Conservation (phyloP, 53 echinoderm and acorn worm species). For the Paracentrotus lividus region DNA sequence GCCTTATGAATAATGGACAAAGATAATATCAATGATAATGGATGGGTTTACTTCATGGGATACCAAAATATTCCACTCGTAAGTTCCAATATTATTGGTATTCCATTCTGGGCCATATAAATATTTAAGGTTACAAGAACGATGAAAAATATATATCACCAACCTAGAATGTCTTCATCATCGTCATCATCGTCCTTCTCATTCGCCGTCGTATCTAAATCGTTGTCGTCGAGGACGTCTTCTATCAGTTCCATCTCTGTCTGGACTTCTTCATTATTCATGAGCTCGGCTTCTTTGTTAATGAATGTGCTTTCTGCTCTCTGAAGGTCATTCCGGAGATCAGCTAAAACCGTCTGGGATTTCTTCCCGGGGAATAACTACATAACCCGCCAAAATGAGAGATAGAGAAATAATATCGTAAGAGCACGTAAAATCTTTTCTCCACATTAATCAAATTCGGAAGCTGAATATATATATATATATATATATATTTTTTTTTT, state of each 20-base stretch:
- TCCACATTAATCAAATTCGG: not conserved
- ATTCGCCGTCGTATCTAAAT: not conserved
- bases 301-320: constrained; percentile 41
- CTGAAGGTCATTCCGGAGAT: constrained; percentile 30
- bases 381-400: not conserved
- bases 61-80: too few species aligned
- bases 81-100: too few species aligned
- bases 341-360: not conserved
- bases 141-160: not conserved
- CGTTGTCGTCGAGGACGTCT: constrained; percentile 7
- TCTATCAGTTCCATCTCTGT: constrained; percentile 32
- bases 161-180: not conserved
- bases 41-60: too few species aligned
- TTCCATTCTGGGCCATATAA: too few species aligned
- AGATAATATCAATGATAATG: too few species aligned
- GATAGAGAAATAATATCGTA: not conserved
- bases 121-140: too few species aligned
- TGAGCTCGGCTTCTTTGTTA: constrained; percentile 36
- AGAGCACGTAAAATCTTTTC: not conserved
- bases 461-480: not conserved
- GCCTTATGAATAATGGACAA: too few species aligned
- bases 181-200: constrained; percentile 17
- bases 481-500: not conserved
- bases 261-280: not conserved
- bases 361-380: constrained; percentile 40